phyloP scores from a whole-genome alignment of 2,888 invertebrate species.

The Amiota minor region DNA sequence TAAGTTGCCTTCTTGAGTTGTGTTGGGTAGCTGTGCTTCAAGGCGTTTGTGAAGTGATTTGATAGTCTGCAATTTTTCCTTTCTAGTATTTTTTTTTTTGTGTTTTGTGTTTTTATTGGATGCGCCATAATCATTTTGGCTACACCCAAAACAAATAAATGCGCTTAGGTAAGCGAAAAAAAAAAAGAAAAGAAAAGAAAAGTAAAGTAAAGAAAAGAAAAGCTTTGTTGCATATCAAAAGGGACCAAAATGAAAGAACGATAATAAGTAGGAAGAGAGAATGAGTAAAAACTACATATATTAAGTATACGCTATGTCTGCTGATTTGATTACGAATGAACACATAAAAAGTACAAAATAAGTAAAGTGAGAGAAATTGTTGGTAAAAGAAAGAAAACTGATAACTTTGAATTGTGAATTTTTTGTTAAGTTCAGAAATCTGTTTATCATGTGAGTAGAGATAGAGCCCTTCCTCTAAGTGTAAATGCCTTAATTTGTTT shows the following conservation, averaged over 20 bases:
- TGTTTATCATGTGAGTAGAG: not conserved
- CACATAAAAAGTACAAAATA: not conserved
- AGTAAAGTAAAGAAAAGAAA: constrained; percentile 14
- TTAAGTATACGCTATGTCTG: constrained; percentile 14
- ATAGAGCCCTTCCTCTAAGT: not conserved
- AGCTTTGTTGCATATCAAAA: constrained; percentile 38
- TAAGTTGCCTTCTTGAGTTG: constrained; percentile 30
- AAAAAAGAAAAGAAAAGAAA: constrained; percentile 26
- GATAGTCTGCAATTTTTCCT: constrained; percentile 27
- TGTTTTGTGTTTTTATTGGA: constrained; percentile 28
- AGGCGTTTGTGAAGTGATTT: constrained; percentile 57
- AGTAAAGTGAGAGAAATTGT: constrained; percentile 1
- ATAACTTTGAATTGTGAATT: constrained; percentile 20
- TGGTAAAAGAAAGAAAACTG: constrained; percentile 15
- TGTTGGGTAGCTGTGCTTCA: constrained; percentile 45
- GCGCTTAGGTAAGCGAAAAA: constrained; percentile 64
- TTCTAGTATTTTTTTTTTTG: constrained; percentile 37
- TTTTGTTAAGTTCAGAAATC: not conserved
- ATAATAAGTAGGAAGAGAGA: not conserved
- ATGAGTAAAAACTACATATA: constrained; percentile 19
- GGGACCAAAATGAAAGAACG: not conserved
- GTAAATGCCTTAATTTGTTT: constrained; percentile 54
- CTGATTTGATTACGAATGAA: not conserved
- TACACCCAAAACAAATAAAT: constrained; percentile 63
- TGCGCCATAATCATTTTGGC: constrained; percentile 25